These are phyloP conservation scores for Rana temporaria DNA, from an alignment of 2,113 vertebrate species.

Conservation along the genomic window DNA sequence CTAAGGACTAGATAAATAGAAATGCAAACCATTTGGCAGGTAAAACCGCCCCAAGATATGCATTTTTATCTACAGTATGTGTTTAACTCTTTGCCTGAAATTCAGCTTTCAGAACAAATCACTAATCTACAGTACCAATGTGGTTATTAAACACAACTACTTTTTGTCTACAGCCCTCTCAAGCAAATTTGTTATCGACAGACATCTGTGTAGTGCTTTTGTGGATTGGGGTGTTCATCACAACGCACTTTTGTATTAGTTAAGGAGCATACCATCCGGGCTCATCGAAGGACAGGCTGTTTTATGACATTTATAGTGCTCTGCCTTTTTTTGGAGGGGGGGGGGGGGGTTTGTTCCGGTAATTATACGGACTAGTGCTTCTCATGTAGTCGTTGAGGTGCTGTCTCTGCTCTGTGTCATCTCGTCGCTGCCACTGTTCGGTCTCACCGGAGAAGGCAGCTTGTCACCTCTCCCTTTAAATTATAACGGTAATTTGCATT, in stretches of 20 bases:
- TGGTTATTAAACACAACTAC: background rate
- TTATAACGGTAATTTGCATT: conserved; percentile 50
- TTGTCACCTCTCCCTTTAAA: conserved; percentile 44
- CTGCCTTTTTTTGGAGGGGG: background rate
- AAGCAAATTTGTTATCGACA: background rate
- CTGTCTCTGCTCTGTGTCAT: conserved; percentile 4
- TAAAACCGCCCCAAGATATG: too few relatives aligned
- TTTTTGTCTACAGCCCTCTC: background rate
- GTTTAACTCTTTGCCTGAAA: too few relatives aligned
- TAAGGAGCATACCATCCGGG: background rate
- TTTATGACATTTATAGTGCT: background rate
- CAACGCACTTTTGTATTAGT: background rate
- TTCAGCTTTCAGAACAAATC: too few relatives aligned
- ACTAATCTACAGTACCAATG: background rate
- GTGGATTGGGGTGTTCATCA: background rate
- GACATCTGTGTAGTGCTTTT: background rate
- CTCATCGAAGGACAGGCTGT: background rate
- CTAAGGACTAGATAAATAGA: too few relatives aligned
- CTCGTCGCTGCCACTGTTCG: conserved; percentile 13
- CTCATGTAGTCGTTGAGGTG: background rate
- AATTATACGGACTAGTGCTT: conserved; percentile 34
- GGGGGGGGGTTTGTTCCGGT: background rate
- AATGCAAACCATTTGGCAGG: too few relatives aligned
- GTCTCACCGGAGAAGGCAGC: conserved; percentile 8
- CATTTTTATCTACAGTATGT: too few relatives aligned